Evolutionary conservation across 2,113 vertebrate species (phyloP).

Genomic region (Paraplagusia blochii): DNA sequence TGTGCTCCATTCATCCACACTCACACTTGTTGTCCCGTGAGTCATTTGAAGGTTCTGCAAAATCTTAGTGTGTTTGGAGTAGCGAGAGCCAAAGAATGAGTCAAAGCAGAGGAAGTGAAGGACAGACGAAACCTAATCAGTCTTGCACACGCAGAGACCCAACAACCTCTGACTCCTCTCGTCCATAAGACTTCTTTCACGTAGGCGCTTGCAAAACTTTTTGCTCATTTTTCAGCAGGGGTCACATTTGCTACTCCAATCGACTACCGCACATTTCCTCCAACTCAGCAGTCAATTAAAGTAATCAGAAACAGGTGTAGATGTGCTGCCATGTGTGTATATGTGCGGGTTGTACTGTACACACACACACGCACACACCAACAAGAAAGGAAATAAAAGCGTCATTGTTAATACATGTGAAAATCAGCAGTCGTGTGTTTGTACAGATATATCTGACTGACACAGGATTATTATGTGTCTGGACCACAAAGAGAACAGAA

Average conservation of each 20-base stretch:
- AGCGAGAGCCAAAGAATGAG: slow-evolving; percentile 27
- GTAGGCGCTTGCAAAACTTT: slow-evolving; percentile 31
- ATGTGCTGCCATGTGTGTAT: slow-evolving; percentile 20
- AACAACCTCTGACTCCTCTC: slow-evolving; percentile 23
- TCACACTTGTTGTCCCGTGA: slow-evolving; percentile 3
- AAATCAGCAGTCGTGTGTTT: slow-evolving; percentile 31
- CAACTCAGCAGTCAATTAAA: slow-evolving; percentile 55
- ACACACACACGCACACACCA: slow-evolving; percentile 9
- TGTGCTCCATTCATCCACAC: slow-evolving; percentile 37
- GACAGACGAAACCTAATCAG: slow-evolving; percentile 48
- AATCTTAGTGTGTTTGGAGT: slow-evolving; percentile 14
- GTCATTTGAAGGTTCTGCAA: slow-evolving; percentile 17
- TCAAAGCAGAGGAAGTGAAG: slow-evolving; percentile 38
- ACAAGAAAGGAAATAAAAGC: slow-evolving; percentile 11
- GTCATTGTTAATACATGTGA: slow-evolving; percentile 25
- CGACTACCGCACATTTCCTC: slow-evolving; percentile 65
- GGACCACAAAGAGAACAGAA: slow-evolving; percentile 36
- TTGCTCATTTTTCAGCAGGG: slow-evolving; percentile 63
- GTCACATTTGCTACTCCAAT: slow-evolving; percentile 56
- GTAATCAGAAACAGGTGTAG: slow-evolving; percentile 71
- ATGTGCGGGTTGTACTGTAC: slow-evolving; percentile 18
- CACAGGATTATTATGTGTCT: slow-evolving; percentile 52
- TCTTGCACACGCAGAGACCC: slow-evolving; percentile 19
- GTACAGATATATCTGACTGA: slow-evolving; percentile 49
- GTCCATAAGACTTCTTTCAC: slow-evolving; percentile 20